Base-by-base conservation (phyloP, 2,113 vertebrate species). In the Chionodraco myersi region DNA sequence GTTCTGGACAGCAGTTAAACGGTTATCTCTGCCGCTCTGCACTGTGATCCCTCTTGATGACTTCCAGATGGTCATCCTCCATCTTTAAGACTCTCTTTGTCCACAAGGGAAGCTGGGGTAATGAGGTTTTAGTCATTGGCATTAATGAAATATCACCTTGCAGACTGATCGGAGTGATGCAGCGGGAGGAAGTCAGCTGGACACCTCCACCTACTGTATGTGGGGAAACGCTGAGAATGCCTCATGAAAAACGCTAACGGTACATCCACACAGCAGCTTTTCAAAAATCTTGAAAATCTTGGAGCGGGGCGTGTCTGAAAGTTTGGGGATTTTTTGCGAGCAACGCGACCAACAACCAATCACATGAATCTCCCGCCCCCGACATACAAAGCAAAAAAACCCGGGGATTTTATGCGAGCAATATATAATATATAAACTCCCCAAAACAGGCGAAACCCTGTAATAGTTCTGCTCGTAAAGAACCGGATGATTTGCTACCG, bases 31-130 rank as follows among this genome's bases (percentile, higher is more conserved):
- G 80, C 81, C 12, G 74, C 59, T 88, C 73, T 87, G 79, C 75
- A 62, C 76, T 63, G 80, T 84, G 82, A 91, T 86, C 74, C 60
- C 56, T 75, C 75, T 54, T 88, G 78, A 93, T 89, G 57, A 77
- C 79, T 86, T 91, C 86, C 91, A 94, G 92, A 93, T 94, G 91
- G 82, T 85, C 82, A 67, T 79, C 64, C 80, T 80, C 88, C 84
- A 83, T 81, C 84, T 89, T 89, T 90, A 86, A 88, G 89, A 79
- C 65, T 83, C 68, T 52, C 68, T 88, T 85, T 86, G 86, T 89
- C 83, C 83, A 89, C 80, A 54, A 82, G 87, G 91, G 83, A 80
- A 77, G 61, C 53, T 67, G 30, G 72, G 79, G 88, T 86, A 92
- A 91, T 85, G 81, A 89, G 90, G 79, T 87, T 83, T 85, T 77